phyloP scores from a whole-genome alignment of 2,888 invertebrate genomes.

The Platynereis dumerilii region DNA sequence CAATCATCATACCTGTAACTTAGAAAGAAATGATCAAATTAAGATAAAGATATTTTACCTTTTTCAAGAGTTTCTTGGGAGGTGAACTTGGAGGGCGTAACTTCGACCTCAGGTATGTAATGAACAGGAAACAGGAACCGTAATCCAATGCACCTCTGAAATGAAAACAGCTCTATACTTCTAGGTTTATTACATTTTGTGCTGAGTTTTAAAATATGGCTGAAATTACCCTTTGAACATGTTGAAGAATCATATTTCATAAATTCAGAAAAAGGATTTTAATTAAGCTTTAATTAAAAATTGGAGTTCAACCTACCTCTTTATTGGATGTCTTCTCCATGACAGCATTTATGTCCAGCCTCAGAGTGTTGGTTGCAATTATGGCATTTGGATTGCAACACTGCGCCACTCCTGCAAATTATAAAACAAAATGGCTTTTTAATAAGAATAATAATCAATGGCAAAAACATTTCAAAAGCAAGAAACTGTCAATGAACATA shows the following conservation, averaged over 20 bases:
- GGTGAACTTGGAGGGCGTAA: constrained; percentile 56
- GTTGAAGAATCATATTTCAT: too few relatives aligned
- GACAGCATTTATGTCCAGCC: constrained; percentile 56
- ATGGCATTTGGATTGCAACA: constrained; percentile 54
- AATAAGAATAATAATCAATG: too few relatives aligned
- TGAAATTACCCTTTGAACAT: too few relatives aligned
- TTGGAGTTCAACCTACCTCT: too few relatives aligned
- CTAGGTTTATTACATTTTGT: too few relatives aligned
- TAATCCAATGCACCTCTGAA: constrained; percentile 63
- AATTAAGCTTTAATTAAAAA: too few relatives aligned
- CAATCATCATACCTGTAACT: too few relatives aligned
- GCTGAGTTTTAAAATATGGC: too few relatives aligned
- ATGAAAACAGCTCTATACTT: neutral
- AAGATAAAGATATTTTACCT: constrained; percentile 44
- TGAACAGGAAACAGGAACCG: constrained; percentile 65
- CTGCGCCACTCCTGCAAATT: constrained; percentile 52
- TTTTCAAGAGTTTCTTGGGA: constrained; percentile 57
- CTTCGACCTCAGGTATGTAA: constrained; percentile 64
- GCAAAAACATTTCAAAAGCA: too few relatives aligned
- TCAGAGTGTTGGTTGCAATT: constrained; percentile 60
- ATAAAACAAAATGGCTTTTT: too few relatives aligned
- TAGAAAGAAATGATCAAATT: neutral
- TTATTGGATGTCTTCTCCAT: constrained; percentile 51
- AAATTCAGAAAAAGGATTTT: too few relatives aligned
- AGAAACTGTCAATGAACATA: too few relatives aligned